A percentile compares a stretch with the other conserved stretches of the same genome.
phyloP scores from a whole-genome alignment of 2,888 invertebrate genomes.

The Brachylomia viminalis region DNA sequence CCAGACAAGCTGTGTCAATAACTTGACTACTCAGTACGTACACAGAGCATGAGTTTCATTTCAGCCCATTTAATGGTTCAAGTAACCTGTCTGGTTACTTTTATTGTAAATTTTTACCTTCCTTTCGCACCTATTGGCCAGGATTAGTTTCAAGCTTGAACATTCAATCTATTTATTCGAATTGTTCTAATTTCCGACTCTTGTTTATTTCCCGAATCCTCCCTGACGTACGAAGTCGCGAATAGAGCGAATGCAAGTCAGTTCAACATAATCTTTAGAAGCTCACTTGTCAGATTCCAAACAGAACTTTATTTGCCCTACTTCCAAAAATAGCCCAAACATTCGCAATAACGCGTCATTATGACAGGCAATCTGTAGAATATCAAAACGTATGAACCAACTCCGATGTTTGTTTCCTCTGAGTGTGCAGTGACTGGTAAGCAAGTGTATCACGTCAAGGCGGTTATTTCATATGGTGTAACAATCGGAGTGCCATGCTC shows the following conservation, averaged over 20 bases:
- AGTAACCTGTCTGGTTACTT: not conserved
- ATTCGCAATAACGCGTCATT: slow-evolving; percentile 67
- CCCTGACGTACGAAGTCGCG: not conserved
- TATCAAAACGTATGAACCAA: slow-evolving; percentile 65
- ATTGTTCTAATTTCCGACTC: not conserved
- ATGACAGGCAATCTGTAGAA: slow-evolving; percentile 72
- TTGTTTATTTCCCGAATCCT: slow-evolving; percentile 1
- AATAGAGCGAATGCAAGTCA: not conserved
- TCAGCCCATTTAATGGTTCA: not conserved
- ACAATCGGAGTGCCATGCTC: slow-evolving; percentile 66
- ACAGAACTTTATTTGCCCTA: slow-evolving; percentile 72
- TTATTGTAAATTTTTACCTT: not conserved
- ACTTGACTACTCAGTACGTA: not conserved
- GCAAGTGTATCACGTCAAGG: slow-evolving; percentile 64
- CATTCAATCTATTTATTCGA: slow-evolving; percentile 7
- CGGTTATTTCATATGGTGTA: slow-evolving; percentile 78
- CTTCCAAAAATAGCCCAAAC: slow-evolving; percentile 74
- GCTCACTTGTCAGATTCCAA: slow-evolving; percentile 67
- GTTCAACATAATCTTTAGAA: slow-evolving; percentile 28
- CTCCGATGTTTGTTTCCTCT: slow-evolving; percentile 34
- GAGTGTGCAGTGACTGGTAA: slow-evolving; percentile 47
- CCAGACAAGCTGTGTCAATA: not conserved
- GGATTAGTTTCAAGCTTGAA: slow-evolving; percentile 9
- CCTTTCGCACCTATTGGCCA: not conserved
- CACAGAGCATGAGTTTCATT: not conserved